Evolutionary conservation across 2,888 invertebrate species (phyloP), one percentile per base, ranked within the genome.

Genomic region (Drosophila anceps): DNA sequence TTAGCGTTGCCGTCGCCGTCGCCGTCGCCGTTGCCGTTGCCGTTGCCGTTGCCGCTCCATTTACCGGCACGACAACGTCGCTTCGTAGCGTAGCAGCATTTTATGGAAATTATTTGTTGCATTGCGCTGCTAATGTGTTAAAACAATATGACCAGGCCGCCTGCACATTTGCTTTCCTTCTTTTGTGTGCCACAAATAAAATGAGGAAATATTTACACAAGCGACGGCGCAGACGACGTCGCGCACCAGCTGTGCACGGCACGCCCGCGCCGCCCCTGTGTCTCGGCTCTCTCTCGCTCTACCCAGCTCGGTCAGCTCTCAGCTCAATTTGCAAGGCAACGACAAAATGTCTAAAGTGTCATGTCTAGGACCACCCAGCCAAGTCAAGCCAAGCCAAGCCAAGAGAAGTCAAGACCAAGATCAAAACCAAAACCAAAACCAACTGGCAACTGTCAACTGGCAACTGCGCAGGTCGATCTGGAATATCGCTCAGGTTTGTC

Each of bases 51-150:
- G 60, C 57, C 81, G 79, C 79, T 82, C 81, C 81, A 79, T 81
- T 81, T 81, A 79, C 63, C 55, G 74, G 55, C 54, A 20, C 41
- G 18, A 29, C 55, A 31, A 69, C 69, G 73, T 61, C 64, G 65
- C 69, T 62, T 59, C 69, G 65, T 69, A 63, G 73, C 70, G 71
- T 68, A 24, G 76, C 74, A 80, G 82, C 79, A 69, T 81, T 84
- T 88, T 91, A 91, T 91, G 91, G 85, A 90, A 91, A 91, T 91
- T 88, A 90, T 91, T 91, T 92, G 92, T 91, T 92, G 91, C 91
- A 92, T 86, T 90, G 84, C 90, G 81, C 85, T 91, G 91, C 90
- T 91, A 91, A 91, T 91, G 91, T 91, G 91, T 91, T 91, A 91
- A 91, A 91, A 91, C 91, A 91, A 91, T 91, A 91, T 84, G 75